Evolutionary conservation across 2,797 vertebrate species (phyloP).

Genomic region (Ceyx erithaca): DNA sequence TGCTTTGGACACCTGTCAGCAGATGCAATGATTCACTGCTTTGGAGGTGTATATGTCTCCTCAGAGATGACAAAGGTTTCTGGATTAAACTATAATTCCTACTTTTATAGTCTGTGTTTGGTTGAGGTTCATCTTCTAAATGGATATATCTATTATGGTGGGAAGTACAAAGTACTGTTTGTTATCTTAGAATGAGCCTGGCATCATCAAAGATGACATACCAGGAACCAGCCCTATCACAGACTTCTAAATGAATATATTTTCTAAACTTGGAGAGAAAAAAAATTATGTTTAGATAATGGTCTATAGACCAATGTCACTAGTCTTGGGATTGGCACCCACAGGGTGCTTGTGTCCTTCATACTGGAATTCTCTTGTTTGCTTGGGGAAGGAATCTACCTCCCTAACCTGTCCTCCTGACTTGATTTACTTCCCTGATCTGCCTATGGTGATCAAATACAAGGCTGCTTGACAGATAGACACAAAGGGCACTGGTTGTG

Average conservation of each 20-base stretch:
- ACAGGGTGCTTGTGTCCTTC: too few relatives aligned
- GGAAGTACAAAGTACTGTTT: neutral
- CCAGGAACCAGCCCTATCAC: neutral
- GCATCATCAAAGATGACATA: neutral
- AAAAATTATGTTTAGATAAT: neutral
- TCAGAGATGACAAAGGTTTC: neutral
- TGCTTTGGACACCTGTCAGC: neutral
- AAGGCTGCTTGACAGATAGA: neutral
- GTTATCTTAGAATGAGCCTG: neutral
- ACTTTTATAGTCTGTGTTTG: neutral
- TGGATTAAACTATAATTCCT: neutral
- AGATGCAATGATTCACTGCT: neutral
- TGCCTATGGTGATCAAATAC: neutral
- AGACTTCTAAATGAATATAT: neutral
- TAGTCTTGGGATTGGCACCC: neutral
- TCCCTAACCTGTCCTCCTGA: neutral
- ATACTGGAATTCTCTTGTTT: neutral
- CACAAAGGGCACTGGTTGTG: neutral
- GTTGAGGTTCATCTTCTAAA: neutral
- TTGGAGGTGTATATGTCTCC: neutral
- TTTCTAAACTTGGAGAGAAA: neutral
- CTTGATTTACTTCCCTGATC: neutral
- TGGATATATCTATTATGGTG: neutral
- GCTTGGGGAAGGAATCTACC: neutral
- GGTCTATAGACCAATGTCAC: neutral